These are phyloP conservation scores for Hipparchia sbordonii DNA, from an alignment of 2,888 invertebrate genomes.

Conservation along the genomic window DNA sequence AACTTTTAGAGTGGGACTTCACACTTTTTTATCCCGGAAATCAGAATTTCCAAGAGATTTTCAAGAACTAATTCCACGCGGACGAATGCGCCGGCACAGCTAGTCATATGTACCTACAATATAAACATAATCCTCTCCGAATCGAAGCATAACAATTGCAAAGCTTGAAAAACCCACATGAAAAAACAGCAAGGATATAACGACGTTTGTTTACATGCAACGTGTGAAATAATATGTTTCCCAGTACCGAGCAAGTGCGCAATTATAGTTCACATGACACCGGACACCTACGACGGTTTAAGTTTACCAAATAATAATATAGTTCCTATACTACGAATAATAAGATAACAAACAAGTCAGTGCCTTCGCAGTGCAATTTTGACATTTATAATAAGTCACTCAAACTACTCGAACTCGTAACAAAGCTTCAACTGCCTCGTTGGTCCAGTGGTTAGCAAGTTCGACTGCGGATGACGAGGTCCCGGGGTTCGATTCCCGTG, in stretches of 20 bases:
- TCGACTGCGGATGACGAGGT: no score
- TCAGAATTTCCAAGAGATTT: no score
- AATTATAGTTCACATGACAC: conserved; percentile 22
- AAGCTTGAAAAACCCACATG: conserved; percentile 7
- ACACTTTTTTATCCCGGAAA: no score
- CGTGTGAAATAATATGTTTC: conserved; percentile 31
- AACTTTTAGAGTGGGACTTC: no score
- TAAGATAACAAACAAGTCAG: no score
- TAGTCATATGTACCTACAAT: not conserved
- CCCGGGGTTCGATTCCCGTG: no score
- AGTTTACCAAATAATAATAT: conserved; percentile 24
- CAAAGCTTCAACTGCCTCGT: no score
- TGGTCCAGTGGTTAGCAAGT: no score
- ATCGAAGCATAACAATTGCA: conserved; percentile 4
- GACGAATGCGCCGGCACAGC: not conserved
- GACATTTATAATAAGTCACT: not conserved
- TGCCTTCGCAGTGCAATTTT: conserved; percentile 3
- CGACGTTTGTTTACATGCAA: conserved; percentile 26
- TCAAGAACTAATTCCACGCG: no score
- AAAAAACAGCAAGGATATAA: conserved; percentile 22
- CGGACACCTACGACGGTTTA: conserved; percentile 18
- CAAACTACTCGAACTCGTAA: no score
- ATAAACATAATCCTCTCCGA: not conserved
- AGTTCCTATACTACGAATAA: not conserved
- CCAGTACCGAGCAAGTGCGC: conserved; percentile 25